A percentile compares a stretch with the other conserved stretches of the same genome.
These are phyloP conservation scores for Chiloscyllium plagiosum DNA, from an alignment of 2,113 vertebrate species.

Conservation along the genomic window DNA sequence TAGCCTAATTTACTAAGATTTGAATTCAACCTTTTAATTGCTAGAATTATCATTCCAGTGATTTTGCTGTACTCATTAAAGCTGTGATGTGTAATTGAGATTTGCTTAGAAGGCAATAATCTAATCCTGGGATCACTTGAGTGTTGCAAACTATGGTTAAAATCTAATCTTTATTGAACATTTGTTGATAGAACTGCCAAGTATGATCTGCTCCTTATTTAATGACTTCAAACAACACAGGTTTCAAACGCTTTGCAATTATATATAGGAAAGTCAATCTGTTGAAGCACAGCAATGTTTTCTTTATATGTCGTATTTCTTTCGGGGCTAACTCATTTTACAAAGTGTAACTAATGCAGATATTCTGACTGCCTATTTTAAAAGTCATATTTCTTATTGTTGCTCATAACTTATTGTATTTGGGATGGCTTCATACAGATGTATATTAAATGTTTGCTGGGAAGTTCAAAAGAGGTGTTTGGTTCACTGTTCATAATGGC, in stretches of 20 bases:
- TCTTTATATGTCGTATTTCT: not conserved
- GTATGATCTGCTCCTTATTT: not conserved
- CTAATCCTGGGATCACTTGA: not conserved
- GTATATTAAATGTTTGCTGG: conserved; percentile 39
- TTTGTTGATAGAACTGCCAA: not conserved
- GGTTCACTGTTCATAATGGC: no score
- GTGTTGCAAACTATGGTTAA: not conserved
- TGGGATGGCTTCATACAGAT: not conserved
- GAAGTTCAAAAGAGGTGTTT: not conserved
- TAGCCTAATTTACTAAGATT: not conserved
- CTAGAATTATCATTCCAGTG: not conserved
- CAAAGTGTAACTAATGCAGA: not conserved
- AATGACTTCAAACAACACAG: not conserved
- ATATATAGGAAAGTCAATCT: not conserved
- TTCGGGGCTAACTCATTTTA: not conserved
- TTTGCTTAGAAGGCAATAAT: conserved; percentile 16
- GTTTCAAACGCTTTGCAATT: not conserved
- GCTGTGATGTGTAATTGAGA: not conserved
- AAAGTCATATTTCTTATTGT: not conserved
- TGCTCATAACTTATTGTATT: not conserved
- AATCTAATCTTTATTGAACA: not conserved
- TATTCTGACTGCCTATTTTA: not conserved
- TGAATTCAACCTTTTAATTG: not conserved
- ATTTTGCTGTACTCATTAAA: not conserved
- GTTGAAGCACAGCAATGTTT: not conserved